Evolutionary conservation across 2,113 vertebrate species (phyloP), one percentile per base, ranked within the genome.

Genomic region (Rousettus leschenaultii): DNA sequence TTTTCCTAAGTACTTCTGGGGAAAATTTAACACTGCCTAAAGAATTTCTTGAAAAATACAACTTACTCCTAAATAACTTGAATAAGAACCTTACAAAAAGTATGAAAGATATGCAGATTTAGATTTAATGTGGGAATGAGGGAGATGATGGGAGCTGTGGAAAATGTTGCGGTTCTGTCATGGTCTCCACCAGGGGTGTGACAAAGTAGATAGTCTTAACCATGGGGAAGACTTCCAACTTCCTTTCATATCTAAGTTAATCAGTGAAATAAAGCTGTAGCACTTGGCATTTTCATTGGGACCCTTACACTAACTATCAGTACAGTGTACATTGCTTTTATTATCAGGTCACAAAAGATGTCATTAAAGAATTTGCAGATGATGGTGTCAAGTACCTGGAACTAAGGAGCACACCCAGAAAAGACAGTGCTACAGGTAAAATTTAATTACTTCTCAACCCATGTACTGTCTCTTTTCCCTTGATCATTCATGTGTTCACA

Each of bases 371-470:
- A 97, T 99, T 99, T 99, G 99, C 99, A 75, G 98, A 98, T 55
- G 99, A 99, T 97, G 99, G 99, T 71, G 99, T 99, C 70, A 99
- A 99, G 97, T 99, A 99, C 96, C 98, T 99, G 97, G 99, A 99
- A 95, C 95, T 99, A 71, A 99, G 99, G 95, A 99, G 99, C 97
- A 99, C 99, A 59, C 99, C 99, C 18, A 99, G 99, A 95, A 98
- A 98, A 95, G 99, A 99, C 93, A 97, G 96, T 59, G 65, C 97
- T 86, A 98, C 98, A 93, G 99, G 99, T 99, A 98, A 5, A 7
- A 2, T 89, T 57, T 88, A 33, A 91, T 85, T 91, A 53, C 53
- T 87, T 96, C 86, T 95, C 24, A 70, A n/a, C 26, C 38, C 68
- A 74, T 55, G 24, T 65, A 33, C 33, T 57, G 0, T 73, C 48